Percentiles rank a stretch among this genome's conserved stretches.
Evolutionary conservation across 2,113 vertebrate genomes (phyloP).

Genomic region (Dasyornis broadbenti): DNA sequence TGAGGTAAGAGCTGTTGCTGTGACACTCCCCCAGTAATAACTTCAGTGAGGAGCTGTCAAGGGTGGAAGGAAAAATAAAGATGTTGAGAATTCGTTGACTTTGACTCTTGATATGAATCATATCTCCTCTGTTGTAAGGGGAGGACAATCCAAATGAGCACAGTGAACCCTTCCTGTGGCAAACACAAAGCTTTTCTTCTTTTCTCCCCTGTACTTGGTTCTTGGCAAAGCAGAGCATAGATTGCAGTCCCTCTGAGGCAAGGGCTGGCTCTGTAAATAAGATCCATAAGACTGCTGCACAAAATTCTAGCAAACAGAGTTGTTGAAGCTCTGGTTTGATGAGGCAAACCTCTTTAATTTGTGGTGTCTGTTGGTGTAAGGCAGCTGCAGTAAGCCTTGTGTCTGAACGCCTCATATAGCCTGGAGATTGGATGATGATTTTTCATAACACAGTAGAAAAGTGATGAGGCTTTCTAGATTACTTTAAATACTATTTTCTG

Average conservation of each 20-base stretch:
- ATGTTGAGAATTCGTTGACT: background rate
- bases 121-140: background rate
- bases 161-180: background rate
- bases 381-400: background rate
- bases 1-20: constrained; percentile 7
- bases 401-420: background rate
- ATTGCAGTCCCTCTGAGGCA: background rate
- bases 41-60: background rate
- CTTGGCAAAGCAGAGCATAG: background rate
- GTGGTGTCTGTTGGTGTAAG: background rate
- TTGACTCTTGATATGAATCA: background rate
- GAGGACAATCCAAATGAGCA: background rate
- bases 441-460: background rate
- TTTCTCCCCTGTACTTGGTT: background rate
- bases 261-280: background rate
- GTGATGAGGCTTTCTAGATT: background rate
- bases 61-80: background rate
- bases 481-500: background rate
- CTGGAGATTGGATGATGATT: background rate
- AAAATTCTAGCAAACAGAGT: background rate
- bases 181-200: background rate
- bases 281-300: background rate
- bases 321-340: background rate
- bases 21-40: background rate
- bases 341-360: background rate